Conservation (phyloP, 2,113 vertebrate genomes). For the Sylvietta virens region DNA sequence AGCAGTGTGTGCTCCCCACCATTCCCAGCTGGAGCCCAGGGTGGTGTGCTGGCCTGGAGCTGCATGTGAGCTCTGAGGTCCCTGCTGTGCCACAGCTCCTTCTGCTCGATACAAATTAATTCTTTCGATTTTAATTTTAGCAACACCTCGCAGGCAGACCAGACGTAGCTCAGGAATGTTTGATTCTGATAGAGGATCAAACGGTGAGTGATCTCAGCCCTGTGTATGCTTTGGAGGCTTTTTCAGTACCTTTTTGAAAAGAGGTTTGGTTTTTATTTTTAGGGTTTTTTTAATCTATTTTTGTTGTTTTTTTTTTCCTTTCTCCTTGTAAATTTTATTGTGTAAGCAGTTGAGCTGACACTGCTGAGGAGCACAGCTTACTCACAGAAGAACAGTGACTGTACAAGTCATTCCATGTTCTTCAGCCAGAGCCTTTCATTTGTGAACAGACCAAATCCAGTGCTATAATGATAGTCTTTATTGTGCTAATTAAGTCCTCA, state of each 20-base stretch:
- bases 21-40: slow-evolving; percentile 76
- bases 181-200: slow-evolving; percentile 79
- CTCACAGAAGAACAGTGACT: not conserved
- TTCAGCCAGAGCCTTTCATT: not conserved
- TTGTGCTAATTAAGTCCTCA: not conserved
- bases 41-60: not conserved
- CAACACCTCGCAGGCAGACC: slow-evolving; percentile 73
- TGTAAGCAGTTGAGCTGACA: not conserved
- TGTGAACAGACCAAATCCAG: not conserved
- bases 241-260: not conserved
- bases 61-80: not conserved
- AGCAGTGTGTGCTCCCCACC: slow-evolving; percentile 57
- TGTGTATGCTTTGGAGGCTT: not conserved
- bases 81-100: not conserved
- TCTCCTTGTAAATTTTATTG: not conserved
- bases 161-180: slow-evolving; percentile 79
- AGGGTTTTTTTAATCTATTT: not conserved
- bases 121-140: slow-evolving; percentile 59
- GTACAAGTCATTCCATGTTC: not conserved
- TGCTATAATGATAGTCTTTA: not conserved
- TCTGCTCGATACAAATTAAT: not conserved
- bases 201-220: slow-evolving; percentile 58
- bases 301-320: not conserved
- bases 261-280: not conserved
- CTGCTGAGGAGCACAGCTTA: not conserved